Percentiles rank a stretch among this genome's conserved stretches.
Conservation (phyloP, 2,797 vertebrate genomes). For the Amphiprion clarkii region DNA sequence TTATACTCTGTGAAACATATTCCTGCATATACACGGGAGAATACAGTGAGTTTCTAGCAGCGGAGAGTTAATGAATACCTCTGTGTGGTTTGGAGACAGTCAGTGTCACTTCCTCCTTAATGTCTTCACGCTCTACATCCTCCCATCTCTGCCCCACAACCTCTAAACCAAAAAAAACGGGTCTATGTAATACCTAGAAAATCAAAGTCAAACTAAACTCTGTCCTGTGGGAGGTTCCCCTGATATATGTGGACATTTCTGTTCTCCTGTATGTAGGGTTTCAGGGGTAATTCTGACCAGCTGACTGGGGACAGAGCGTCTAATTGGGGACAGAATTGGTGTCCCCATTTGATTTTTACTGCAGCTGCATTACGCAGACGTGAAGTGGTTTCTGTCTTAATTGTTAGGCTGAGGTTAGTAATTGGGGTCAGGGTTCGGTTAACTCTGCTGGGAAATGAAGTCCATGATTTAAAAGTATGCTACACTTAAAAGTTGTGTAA, state of each 20-base stretch:
- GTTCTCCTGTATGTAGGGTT: neutral
- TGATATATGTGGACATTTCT: slow-evolving; percentile 32
- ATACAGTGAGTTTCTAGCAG: too few relatives aligned
- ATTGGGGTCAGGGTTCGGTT: slow-evolving; percentile 33
- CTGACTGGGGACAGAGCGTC: slow-evolving; percentile 20
- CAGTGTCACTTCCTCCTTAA: slow-evolving; percentile 62
- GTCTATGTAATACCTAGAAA: slow-evolving; percentile 48
- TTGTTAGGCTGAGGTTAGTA: slow-evolving; percentile 52
- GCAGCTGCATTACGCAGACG: slow-evolving; percentile 19
- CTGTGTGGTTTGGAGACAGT: slow-evolving; percentile 37
- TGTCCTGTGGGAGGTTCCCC: slow-evolving; percentile 22
- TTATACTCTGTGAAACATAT: neutral
- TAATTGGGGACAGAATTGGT: slow-evolving; percentile 51
- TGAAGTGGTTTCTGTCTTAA: slow-evolving; percentile 40
- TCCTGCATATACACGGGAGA: neutral
- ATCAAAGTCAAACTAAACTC: slow-evolving; percentile 62
- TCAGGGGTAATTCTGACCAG: slow-evolving; percentile 36
- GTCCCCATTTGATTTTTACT: slow-evolving; percentile 31
- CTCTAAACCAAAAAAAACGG: slow-evolving; percentile 37
- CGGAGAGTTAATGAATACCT: slow-evolving; percentile 55
- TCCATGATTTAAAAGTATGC: too few relatives aligned
- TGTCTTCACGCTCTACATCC: slow-evolving; percentile 79
- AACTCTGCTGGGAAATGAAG: too few relatives aligned
- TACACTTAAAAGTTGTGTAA: too few relatives aligned
- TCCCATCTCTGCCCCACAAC: slow-evolving; percentile 69